Evolutionary conservation across 2,797 vertebrate species (phyloP).

Genomic region (Tauraco hartlaubi): DNA sequence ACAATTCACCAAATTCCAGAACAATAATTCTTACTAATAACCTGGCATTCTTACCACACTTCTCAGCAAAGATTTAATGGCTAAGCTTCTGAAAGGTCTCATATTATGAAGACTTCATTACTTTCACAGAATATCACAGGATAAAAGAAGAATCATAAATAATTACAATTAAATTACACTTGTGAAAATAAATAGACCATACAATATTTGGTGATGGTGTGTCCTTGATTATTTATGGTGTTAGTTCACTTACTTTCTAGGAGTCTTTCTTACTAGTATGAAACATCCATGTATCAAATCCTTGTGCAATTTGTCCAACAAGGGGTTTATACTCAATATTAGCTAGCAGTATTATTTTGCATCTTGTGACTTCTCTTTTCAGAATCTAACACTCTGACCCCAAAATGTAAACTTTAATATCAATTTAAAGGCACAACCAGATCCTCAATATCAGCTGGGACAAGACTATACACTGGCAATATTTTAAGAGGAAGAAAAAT

Average conservation of each 20-base stretch:
- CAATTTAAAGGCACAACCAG: not conserved
- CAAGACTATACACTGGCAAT: not conserved
- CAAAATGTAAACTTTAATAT: not conserved
- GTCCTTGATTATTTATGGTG: not conserved
- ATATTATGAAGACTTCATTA: not conserved
- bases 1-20: not conserved
- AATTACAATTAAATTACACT: not conserved
- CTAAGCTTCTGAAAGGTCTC: not conserved
- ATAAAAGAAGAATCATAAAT: not conserved
- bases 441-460: not conserved
- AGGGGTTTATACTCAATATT: not conserved
- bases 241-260: not conserved
- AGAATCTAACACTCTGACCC: not conserved
- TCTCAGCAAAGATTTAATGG: not conserved
- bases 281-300: not conserved
- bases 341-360: not conserved
- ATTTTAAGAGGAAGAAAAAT: slow-evolving; percentile 4
- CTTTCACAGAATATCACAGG: not conserved
- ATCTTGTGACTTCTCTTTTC: not conserved
- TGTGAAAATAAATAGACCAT: not conserved
- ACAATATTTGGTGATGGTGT: not conserved
- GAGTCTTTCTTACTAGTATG: not conserved
- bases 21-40: not conserved
- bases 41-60: not conserved
- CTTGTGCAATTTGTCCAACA: not conserved